These are phyloP conservation scores for Macrobrachium rosenbergii DNA, from an alignment of 1,140 invertebrate species.

Conservation along the genomic window DNA sequence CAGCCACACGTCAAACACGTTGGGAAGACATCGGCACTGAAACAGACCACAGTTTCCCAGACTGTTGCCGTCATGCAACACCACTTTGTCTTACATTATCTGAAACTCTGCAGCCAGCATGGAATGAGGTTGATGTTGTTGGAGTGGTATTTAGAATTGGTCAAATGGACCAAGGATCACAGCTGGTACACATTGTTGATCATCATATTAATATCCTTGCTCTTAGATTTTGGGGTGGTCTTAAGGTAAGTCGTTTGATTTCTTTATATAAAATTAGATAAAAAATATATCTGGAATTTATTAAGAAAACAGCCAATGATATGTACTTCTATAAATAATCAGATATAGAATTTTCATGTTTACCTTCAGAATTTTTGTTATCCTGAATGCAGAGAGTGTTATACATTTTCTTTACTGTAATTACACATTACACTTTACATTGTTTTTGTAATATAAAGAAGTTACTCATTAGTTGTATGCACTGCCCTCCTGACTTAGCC, in stretches of 20 bases:
- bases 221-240: slow-evolving; percentile 34
- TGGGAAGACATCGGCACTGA: slow-evolving; percentile 15
- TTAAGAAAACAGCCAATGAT: too few species aligned
- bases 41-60: neutral
- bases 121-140: slow-evolving; percentile 45
- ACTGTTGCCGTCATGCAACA: slow-evolving; percentile 33
- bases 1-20: slow-evolving; percentile 39
- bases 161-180: neutral
- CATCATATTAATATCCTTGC: slow-evolving; percentile 42
- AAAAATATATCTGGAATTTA: too few species aligned
- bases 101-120: slow-evolving; percentile 15
- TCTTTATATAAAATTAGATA: too few species aligned
- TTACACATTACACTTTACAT: too few species aligned
- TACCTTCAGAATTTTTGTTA: too few species aligned
- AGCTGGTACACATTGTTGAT: slow-evolving; percentile 40
- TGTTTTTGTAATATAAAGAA: too few species aligned
- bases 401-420: too few species aligned
- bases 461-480: too few species aligned
- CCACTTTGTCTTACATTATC: slow-evolving; percentile 31
- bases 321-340: too few species aligned
- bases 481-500: too few species aligned
- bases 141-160: slow-evolving; percentile 42
- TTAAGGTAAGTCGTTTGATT: slow-evolving; percentile 27
- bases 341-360: too few species aligned
- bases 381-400: too few species aligned